Evolutionary conservation across 2,113 vertebrate species (phyloP), one percentile per base, ranked within the genome.

Genomic region (Hystrix cristata): DNA sequence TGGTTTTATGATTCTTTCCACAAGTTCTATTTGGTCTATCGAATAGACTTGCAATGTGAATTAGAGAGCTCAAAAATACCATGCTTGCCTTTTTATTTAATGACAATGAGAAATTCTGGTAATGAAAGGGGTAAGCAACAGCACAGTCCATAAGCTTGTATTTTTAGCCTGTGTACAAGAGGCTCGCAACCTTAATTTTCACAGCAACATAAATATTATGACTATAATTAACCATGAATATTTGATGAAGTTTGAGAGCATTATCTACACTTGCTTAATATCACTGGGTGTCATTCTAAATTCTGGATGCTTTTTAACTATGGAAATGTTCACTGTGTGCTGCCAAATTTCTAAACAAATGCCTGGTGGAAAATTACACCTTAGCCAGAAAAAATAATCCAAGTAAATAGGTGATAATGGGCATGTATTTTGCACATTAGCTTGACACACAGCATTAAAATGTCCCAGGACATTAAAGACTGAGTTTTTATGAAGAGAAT

Each of bases 211-310:
- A 95, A 97, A 97, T 98, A 97, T 96, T 97, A 92, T 97, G 96
- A 95, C 95, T 95, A 82, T 97, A 98, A 97, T 97, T 97, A 98
- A 91, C 95, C 96, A 97, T 98, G 96, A 97, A 98, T 97, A 96
- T 98, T 96, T 97, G 97, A 98, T 98, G 96, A 97, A 95, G 76
- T 97, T 96, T 89, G 89, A 97, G 91, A 96, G 46, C 89, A 96
- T 97, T 97, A 92, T 92, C 87, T 93, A 91, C 84, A 93, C 51
- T 97, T 92, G 95, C 87, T 98, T 96, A 96, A 95, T 97, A 97
- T 97, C 69, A 19, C 71, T 94, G 87, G 59, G 43, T 97, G 94
- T 96, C 97, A 97, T 96, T 96, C 89, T 97, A 96, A 96, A 97
- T 96, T 95, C 86, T 95, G 80, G 92, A 96, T 94, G 96, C 85